Percentiles rank a stretch among this genome's conserved stretches.
Evolutionary conservation across 1,140 invertebrate species (phyloP).

Genomic region (Mizuhopecten yessoensis): DNA sequence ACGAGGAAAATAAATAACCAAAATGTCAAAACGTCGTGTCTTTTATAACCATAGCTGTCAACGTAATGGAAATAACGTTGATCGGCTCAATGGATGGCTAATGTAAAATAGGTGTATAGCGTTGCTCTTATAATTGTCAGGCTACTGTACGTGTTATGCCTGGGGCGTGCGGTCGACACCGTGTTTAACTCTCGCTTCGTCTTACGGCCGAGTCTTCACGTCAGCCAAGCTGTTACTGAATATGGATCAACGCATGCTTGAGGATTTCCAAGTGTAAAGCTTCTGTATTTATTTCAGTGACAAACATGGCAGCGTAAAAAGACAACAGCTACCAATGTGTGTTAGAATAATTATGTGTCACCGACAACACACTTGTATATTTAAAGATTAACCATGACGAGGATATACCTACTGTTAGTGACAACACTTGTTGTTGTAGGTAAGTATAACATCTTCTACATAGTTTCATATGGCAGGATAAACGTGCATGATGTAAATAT

Average conservation of each 20-base stretch:
- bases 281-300: too few species aligned
- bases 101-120: neutral
- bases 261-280: too few species aligned
- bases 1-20: neutral
- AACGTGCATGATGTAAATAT: too few species aligned
- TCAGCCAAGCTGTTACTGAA: too few species aligned
- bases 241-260: too few species aligned
- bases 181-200: neutral
- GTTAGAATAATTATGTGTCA: too few species aligned
- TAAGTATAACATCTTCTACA: neutral
- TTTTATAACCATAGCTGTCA: neutral
- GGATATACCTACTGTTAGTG: neutral
- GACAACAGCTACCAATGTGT: too few species aligned
- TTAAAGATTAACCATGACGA: neutral
- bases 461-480: too few species aligned
- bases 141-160: neutral
- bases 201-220: too few species aligned
- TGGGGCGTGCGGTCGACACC: neutral
- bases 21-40: neutral
- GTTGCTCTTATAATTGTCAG: neutral
- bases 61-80: too few species aligned
- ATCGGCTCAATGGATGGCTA: neutral
- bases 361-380: neutral
- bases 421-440: neutral
- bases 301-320: too few species aligned